phyloP scores from a whole-genome alignment of 2,888 invertebrate species.

The Blastobasis lacticolella region DNA sequence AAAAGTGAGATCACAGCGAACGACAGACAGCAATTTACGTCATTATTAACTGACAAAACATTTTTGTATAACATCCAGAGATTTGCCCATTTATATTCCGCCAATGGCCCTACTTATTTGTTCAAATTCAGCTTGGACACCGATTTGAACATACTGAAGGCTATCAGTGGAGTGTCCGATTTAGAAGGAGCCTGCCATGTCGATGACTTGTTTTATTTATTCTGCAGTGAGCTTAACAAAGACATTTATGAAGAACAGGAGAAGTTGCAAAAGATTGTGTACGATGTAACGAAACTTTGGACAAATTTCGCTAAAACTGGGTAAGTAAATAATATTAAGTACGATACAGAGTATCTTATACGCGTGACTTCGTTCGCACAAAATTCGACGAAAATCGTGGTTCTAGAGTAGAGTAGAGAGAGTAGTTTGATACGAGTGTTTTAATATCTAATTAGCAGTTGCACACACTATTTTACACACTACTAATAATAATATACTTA shows the following conservation, averaged over 20 bases:
- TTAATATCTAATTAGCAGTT: too few species aligned
- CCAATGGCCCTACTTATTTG: background rate
- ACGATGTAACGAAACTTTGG: slow-evolving; percentile 45
- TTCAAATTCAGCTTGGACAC: slow-evolving; percentile 19
- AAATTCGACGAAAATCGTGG: too few species aligned
- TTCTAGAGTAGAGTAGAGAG: too few species aligned
- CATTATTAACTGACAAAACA: slow-evolving; percentile 19
- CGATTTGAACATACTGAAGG: slow-evolving; percentile 43
- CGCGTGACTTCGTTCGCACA: too few species aligned
- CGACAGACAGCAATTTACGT: slow-evolving; percentile 13
- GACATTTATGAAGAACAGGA: slow-evolving; percentile 29
- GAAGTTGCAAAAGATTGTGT: slow-evolving; percentile 26
- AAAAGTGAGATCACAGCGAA: slow-evolving; percentile 18
- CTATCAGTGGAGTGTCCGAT: slow-evolving; percentile 17
- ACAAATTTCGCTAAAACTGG: slow-evolving; percentile 52
- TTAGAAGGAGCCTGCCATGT: slow-evolving; percentile 56
- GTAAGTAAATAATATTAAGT: slow-evolving; percentile 24
- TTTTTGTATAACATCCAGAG: slow-evolving; percentile 23
- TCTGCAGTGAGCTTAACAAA: slow-evolving; percentile 37
- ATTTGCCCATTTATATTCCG: slow-evolving; percentile 18
- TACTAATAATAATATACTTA: too few species aligned
- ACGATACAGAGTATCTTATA: too few species aligned
- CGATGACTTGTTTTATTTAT: slow-evolving; percentile 63
- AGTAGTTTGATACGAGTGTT: too few species aligned
- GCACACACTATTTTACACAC: too few species aligned